These are phyloP conservation scores for Salvelinus sp. DNA, from an alignment of 2,113 vertebrate genomes.

Conservation along the genomic window DNA sequence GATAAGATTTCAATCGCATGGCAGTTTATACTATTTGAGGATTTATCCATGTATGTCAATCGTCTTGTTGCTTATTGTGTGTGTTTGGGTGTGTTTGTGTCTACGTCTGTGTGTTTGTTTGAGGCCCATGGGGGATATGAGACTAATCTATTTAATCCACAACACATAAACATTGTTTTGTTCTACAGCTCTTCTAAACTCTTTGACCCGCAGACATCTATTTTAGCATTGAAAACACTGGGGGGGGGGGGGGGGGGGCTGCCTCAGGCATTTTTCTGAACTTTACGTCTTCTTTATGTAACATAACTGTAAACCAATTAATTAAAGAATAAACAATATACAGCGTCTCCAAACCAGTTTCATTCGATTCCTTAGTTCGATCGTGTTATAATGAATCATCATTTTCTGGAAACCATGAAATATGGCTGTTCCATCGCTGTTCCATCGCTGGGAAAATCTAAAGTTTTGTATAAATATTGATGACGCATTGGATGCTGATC, in stretches of 20 bases:
- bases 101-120: background rate
- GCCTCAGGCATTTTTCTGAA: no score
- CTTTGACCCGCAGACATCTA: no score
- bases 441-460: background rate
- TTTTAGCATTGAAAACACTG: no score
- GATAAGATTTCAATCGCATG: background rate
- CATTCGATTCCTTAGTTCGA: no score
- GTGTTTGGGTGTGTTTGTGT: constrained; percentile 19
- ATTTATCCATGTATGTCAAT: background rate
- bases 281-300: no score
- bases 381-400: background rate
- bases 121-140: background rate
- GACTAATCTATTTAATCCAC: background rate
- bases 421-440: no score
- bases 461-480: constrained; percentile 27
- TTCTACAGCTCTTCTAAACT: background rate
- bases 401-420: background rate
- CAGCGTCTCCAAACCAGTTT: no score
- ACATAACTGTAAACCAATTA: no score
- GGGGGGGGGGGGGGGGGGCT: no score
- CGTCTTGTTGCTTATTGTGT: background rate
- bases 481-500: background rate
- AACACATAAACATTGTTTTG: background rate
- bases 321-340: no score
- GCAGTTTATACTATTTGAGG: constrained; percentile 8